phyloP scores from a whole-genome alignment of 2,888 invertebrate species.

The Oscheius onirici region DNA sequence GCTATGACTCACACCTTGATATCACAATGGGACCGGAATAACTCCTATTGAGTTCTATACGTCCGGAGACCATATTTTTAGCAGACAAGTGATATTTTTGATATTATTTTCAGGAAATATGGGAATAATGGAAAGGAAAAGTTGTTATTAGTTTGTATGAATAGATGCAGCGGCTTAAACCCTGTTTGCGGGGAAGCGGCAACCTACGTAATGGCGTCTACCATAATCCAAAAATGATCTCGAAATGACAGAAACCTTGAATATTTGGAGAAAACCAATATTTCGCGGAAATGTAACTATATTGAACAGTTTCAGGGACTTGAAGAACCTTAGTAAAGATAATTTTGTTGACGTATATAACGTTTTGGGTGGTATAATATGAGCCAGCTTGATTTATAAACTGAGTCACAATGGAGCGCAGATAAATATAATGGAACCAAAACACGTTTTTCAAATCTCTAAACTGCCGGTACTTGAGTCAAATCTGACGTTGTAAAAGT shows the following conservation, averaged over 20 bases:
- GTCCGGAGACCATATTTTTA: background rate
- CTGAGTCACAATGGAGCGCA: too few relatives aligned
- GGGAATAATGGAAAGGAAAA: background rate
- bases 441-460: too few relatives aligned
- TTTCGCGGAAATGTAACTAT: background rate
- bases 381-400: too few relatives aligned
- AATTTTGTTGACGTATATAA: background rate
- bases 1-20: too few relatives aligned
- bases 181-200: background rate
- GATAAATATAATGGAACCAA: too few relatives aligned
- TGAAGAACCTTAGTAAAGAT: background rate
- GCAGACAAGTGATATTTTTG: background rate
- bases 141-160: background rate
- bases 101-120: background rate
- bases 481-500: too few relatives aligned
- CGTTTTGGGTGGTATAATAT: too few relatives aligned
- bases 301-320: background rate
- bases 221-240: background rate
- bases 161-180: background rate
- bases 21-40: too few relatives aligned
- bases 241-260: background rate
- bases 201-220: background rate
- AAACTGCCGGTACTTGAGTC: too few relatives aligned
- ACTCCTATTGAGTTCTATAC: too few relatives aligned
- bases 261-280: background rate